Percentiles rank a stretch among this genome's conserved stretches.
Conservation (phyloP, 2,113 vertebrate species). For the Rattus rattus region DNA sequence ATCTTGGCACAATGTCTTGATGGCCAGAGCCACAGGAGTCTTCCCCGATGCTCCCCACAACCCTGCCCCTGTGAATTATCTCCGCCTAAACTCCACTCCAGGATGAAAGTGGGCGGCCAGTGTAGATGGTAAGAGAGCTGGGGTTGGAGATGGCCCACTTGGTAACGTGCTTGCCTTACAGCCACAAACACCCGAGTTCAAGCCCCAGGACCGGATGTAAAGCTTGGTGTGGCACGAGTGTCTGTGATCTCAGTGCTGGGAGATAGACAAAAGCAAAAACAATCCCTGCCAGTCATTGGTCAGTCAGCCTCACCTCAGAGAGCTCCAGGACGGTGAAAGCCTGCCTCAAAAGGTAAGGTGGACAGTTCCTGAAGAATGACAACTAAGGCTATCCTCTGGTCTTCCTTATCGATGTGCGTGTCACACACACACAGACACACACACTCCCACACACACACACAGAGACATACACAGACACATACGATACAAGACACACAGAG, state of each 20-base stretch:
- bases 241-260: too few species aligned
- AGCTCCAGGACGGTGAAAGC: neutral
- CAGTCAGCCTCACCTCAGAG: neutral
- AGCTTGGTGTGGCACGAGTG: neutral
- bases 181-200: neutral
- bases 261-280: neutral
- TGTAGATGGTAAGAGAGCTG: neutral
- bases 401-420: neutral
- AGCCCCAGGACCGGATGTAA: rapidly evolving
- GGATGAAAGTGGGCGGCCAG: neutral
- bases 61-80: neutral
- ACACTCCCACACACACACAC: too few species aligned
- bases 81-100: neutral
- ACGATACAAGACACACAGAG: too few species aligned
- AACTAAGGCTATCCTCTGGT: neutral
- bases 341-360: neutral
- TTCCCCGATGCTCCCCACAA: neutral
- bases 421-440: neutral
- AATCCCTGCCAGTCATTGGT: rapidly evolving
- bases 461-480: too few species aligned
- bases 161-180: neutral
- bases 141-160: neutral
- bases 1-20: neutral
- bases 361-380: neutral
- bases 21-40: neutral